phyloP scores from a whole-genome alignment of 2,888 invertebrate species.

The Scaptomyza cyrtandrae region DNA sequence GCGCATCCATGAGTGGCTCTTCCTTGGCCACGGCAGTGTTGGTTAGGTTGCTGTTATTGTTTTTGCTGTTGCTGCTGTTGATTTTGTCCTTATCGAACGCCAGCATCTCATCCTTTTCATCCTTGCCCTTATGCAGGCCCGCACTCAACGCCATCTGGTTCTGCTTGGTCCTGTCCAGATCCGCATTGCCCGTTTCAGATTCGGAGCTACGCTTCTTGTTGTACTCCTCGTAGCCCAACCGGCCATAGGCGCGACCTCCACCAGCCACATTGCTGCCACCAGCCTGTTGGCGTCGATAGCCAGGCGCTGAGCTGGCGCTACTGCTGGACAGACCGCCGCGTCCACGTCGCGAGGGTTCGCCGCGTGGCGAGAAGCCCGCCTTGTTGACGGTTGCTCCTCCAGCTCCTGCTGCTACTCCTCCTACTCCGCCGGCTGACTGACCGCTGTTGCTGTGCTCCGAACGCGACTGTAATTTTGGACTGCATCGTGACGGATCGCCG shows the following conservation, averaged over 20 bases:
- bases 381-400: conserved; percentile 68
- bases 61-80: conserved; percentile 48
- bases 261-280: conserved; percentile 8
- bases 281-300: conserved; percentile 83
- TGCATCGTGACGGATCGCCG: conserved; percentile 85
- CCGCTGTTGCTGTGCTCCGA: conserved; percentile 38
- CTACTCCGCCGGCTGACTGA: conserved; percentile 15
- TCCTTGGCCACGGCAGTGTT: conserved; percentile 73
- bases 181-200: conserved; percentile 69
- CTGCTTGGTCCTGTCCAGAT: conserved; percentile 88
- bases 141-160: conserved; percentile 89
- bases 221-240: conserved; percentile 79
- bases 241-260: conserved; percentile 70
- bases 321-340: conserved; percentile 86
- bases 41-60: conserved; percentile 38
- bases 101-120: conserved; percentile 57
- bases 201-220: conserved; percentile 78
- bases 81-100: conserved; percentile 66
- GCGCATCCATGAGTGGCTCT: conserved; percentile 52
- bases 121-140: conserved; percentile 85
- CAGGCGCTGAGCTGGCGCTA: conserved; percentile 77
- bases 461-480: conserved; percentile 81
- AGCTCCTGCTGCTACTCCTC: conserved; percentile 55
- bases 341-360: conserved; percentile 95
- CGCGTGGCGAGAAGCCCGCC: conserved; percentile 93